A percentile compares a stretch with the other conserved stretches of the same genome.
Conservation (phyloP, 2,113 vertebrate genomes). For the Pogona vitticeps region DNA sequence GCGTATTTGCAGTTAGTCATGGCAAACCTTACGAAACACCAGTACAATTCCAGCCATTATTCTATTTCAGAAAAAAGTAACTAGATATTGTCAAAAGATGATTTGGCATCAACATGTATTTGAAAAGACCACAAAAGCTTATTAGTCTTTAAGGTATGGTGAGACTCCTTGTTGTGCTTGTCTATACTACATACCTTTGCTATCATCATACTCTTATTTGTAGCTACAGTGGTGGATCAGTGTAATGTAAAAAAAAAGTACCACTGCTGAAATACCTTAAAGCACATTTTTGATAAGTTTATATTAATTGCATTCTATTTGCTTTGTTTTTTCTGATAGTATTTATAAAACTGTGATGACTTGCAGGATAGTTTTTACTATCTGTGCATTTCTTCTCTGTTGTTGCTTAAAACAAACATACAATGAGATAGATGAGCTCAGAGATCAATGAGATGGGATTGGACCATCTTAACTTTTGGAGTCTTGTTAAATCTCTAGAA, state of each 20-base stretch:
- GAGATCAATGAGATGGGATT: conserved; percentile 24
- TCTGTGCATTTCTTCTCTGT: neutral
- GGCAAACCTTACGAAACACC: no score
- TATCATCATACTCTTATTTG: neutral
- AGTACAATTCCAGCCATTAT: no score
- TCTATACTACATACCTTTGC: no score
- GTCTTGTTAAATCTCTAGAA: conserved; percentile 23
- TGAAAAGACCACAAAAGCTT: no score
- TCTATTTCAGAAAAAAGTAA: no score
- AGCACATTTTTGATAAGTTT: neutral
- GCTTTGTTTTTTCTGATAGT: conserved; percentile 42
- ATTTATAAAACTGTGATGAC: neutral
- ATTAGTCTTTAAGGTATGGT: no score
- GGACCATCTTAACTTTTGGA: conserved; percentile 34
- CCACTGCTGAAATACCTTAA: neutral
- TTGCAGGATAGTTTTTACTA: conserved; percentile 31
- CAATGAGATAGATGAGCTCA: conserved; percentile 31
- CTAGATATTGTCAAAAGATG: no score
- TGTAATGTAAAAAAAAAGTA: neutral
- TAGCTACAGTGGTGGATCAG: neutral
- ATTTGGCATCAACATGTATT: neutral
- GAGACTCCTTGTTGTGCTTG: no score
- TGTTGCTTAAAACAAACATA: conserved; percentile 25
- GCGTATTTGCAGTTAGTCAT: no score
- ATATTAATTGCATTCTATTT: conserved; percentile 20